Evolutionary conservation across 2,797 vertebrate species (phyloP), one percentile per base, ranked within the genome.

Genomic region (Scyliorhinus canicula): DNA sequence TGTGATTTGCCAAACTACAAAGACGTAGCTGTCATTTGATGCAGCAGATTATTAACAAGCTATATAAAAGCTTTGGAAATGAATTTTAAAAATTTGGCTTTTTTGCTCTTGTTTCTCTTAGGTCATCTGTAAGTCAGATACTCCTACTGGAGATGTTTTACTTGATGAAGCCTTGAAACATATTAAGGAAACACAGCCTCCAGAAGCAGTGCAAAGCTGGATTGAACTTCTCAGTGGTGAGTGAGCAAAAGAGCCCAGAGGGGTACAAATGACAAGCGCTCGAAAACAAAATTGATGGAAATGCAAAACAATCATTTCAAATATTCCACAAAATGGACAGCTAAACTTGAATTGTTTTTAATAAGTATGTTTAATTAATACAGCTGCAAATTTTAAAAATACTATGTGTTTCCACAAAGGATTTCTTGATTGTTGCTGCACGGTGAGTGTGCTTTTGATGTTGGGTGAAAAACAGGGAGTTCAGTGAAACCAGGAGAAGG

Each of bases 121-220:
- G 99, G 98, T 99, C 95, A 98, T 99, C 93, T 99, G 98, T 96
- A 99, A 99, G 96, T 99, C 98, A 2, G 99, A 99, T 95, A 98
- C 98, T 96, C 98, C 98, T 31, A 99, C 99, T 14, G 99, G 99
- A 19, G 99, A 99, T 67, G 98, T 99, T 96, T 97, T 99, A 86
- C 97, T 99, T 95, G 99, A 99, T 95, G 98, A 99, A 97, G 98
- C 99, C 95, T 97, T 99, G 93, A 99, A 99, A 96, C 99, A 99
- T 95, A 98, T 99, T 96, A 99, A 99, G 96, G 99, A 99, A 95
- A 99, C 99, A 0, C 99, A 99, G 0, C 98, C 99, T 71, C 98
- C 99, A 4, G 99, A 99, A 97, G 99, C 98, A 0, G 98, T 99
- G 95, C 99, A 99, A 96, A 99, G 99, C 97, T 99, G 99, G 99